Evolutionary conservation across 1,140 invertebrate species (phyloP), one percentile per base, ranked within the genome.

Genomic region (Tigriopus japonicus): DNA sequence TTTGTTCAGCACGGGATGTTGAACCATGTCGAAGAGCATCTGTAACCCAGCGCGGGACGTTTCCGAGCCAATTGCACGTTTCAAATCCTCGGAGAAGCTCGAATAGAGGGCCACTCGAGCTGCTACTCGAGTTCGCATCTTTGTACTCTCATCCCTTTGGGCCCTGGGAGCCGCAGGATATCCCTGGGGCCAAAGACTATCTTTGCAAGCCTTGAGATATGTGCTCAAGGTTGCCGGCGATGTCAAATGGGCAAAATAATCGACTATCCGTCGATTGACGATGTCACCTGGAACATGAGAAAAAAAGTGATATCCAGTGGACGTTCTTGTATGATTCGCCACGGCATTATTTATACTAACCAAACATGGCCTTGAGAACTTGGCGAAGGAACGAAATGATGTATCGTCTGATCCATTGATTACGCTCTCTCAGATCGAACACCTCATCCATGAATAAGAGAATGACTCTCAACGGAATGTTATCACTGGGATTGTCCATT

Each of bases 361-460:
- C 79, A 66, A 77, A 75, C 51, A 78, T 76, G 52, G 75, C 72
- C 63, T 86, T 79, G 28, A 84, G 71, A 62, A 89, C 81, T 66
- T 89, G 84, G 13, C 86, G 73, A 17, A 91, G 68, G 43, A 91
- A 71, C 0, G 84, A 81, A 2, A 90, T 81, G 65, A 93, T 83
- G 58, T 85, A 75, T 58, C 87, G 73, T 52, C 88, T 71, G 19
- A 93, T 74, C 88, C 89, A 94, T 66, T 88, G 85, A 72, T 89
- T 88, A 66, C 86, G 77, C 45, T 81, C 81, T 72, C 86, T 83
- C 49, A 92, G 72, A 70, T 92, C 88, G 74, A 93, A 93, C 3
- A 93, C 83, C 77, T 93, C 89, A 69, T 92, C 87, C 78, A 92
- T 83, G 49, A 93, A 70, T 1, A 91, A 71, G 41, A 93, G 70